Evolutionary conservation across 2,113 vertebrate genomes (phyloP).

Genomic region (Anthoscopus minutus): DNA sequence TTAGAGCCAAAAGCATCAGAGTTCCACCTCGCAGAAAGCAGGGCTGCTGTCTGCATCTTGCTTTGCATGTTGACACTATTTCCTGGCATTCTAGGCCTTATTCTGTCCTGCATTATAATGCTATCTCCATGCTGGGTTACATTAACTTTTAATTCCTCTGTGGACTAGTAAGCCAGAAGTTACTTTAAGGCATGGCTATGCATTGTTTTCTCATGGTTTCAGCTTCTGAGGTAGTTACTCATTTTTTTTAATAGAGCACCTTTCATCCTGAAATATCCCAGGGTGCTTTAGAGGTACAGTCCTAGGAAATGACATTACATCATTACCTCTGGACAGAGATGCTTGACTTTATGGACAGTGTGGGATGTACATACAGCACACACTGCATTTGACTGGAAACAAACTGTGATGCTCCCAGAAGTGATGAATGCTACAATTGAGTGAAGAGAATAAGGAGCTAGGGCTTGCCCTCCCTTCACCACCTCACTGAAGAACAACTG

Average conservation of each 20-base stretch:
- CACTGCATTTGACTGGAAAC: neutral
- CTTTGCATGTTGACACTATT: neutral
- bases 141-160: neutral
- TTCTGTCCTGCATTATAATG: neutral
- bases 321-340: neutral
- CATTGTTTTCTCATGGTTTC: neutral
- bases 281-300: neutral
- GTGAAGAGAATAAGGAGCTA: neutral
- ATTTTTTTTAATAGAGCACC: neutral
- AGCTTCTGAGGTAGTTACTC: neutral
- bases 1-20: neutral
- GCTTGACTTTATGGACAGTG: neutral
- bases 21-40: neutral
- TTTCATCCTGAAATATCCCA: neutral
- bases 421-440: neutral
- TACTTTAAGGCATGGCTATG: neutral
- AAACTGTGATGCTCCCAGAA: neutral
- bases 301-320: neutral
- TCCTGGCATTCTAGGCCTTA: neutral
- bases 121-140: neutral
- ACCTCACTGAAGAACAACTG: neutral
- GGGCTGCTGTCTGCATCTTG: neutral
- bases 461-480: neutral
- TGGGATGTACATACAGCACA: neutral
- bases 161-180: neutral